These are phyloP conservation scores for Ramphastos sulfuratus DNA, from an alignment of 2,113 vertebrate genomes.

Conservation along the genomic window DNA sequence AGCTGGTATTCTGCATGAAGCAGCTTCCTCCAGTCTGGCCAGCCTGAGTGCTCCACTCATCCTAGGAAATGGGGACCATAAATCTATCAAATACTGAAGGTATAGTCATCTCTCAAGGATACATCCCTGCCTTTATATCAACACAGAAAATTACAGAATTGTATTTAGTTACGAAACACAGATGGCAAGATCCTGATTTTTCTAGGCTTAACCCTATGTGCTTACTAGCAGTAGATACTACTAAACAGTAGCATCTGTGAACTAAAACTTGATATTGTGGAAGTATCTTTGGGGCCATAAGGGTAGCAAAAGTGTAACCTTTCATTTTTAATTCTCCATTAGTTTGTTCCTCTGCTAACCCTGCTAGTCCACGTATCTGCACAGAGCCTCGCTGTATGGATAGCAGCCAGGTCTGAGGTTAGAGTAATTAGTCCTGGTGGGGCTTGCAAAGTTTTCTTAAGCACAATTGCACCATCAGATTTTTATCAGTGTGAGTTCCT, in stretches of 20 bases:
- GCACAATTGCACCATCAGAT: conserved; percentile 30
- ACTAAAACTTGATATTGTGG: not conserved
- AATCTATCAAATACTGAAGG: not conserved
- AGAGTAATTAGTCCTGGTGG: conserved; percentile 46
- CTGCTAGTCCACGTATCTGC: not conserved
- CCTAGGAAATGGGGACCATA: not conserved
- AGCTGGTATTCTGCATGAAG: not conserved
- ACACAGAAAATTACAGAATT: not conserved
- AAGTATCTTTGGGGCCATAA: not conserved
- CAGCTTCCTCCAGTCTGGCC: not conserved
- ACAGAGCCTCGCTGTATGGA: rapidly evolving
- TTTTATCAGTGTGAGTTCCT: conserved; percentile 14
- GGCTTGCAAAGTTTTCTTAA: conserved; percentile 15
- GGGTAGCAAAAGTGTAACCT: not conserved
- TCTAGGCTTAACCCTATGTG: not conserved
- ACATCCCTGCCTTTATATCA: not conserved
- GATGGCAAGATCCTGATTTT: not conserved
- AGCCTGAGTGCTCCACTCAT: rapidly evolving
- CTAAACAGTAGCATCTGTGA: not conserved
- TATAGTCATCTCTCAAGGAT: not conserved
- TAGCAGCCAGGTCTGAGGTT: conserved; percentile 35
- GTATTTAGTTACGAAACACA: not conserved
- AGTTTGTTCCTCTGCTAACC: not conserved
- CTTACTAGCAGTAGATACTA: not conserved
- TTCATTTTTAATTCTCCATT: not conserved